Evolutionary conservation across 53 echinoderm and acorn worm genomes (phyloP), one percentile per base, ranked within the genome.

Genomic region (Arbacia lixula): DNA sequence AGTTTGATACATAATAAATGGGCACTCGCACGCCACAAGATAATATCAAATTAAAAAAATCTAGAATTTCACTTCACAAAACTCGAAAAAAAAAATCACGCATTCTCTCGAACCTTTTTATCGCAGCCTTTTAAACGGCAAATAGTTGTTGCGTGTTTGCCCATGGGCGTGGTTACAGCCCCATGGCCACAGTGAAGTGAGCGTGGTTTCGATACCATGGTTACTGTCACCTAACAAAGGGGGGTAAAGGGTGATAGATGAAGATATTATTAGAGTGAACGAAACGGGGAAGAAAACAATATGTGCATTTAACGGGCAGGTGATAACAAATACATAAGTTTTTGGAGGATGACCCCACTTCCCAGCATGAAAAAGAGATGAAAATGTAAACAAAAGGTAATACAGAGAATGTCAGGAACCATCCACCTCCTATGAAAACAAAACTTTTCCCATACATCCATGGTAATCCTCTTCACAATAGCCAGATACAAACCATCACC

Each of bases 41-140:
- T 46, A 73, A 73, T 71, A 52, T 73, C 73, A 73, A 73, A 73
- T 33, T 73, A 72, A 73, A 73, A 73, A 46, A 68, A 24, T 68
- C 73, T 73, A 51, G 73, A 73, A 73, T 50, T 73, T 73, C 73
- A 73, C 73, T 73, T 73, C 73, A 73, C 73, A 73, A 73, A 73
- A 68, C 69, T 68, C 53, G 26, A 72, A 72, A 72, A 72, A 72
- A 72, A 69, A 73, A 73, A 53, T 73, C 73, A 73, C 73, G 73
- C 73, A 73, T 73, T 51, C 73, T 73, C 73, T 73, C 73, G 73
- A 73, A 73, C 73, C 73, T 73, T 71, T 73, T 50, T 43, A 53
- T 68, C 43, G 73, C 53, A 46, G 73, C 73, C 73, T 73, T 73
- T 73, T 73, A 26, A 52, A 52, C 73, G 73, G 73, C 73, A 50